Evolutionary conservation across 37 sponge, comb jelly and placozoan genomes (phyloP).

Genomic region (Sycon ciliatum): DNA sequence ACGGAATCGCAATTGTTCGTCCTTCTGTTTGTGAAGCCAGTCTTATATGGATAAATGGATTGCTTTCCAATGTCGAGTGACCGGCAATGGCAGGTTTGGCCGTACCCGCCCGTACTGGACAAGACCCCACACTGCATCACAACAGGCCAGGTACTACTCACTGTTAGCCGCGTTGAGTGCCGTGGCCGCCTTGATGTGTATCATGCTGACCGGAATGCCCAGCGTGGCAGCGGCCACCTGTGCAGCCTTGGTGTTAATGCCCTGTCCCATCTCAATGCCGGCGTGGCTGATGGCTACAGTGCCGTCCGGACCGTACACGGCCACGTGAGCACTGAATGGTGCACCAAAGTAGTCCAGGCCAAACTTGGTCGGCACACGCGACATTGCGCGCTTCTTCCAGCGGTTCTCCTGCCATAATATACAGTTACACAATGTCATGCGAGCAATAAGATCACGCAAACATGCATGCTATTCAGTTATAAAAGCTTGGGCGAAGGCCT

Average conservation of each 20-base stretch:
- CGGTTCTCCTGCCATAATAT: slow-evolving; percentile 43
- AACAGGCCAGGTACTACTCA: neutral
- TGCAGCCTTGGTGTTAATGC: slow-evolving; percentile 67
- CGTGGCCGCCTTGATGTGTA: slow-evolving; percentile 48
- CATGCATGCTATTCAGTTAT: too few species aligned
- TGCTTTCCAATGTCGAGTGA: too few species aligned
- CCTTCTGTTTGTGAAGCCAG: too few species aligned
- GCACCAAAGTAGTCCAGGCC: slow-evolving; percentile 20
- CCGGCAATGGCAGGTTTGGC: too few species aligned
- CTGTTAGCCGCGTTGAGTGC: slow-evolving; percentile 53
- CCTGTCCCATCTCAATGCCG: slow-evolving; percentile 72
- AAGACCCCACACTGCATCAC: neutral
- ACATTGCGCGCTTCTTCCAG: slow-evolving; percentile 55
- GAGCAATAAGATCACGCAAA: too few species aligned
- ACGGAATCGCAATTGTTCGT: too few species aligned
- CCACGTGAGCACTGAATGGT: slow-evolving; percentile 48
- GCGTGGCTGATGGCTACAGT: slow-evolving; percentile 58
- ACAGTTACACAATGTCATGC: too few species aligned
- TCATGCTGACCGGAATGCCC: slow-evolving; percentile 40
- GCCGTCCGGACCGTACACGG: slow-evolving; percentile 59
- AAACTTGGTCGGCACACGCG: slow-evolving; percentile 45
- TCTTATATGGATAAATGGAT: too few species aligned
- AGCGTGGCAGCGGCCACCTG: slow-evolving; percentile 61
- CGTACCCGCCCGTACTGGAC: too few species aligned
- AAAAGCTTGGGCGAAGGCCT: too few species aligned